Base-by-base conservation (phyloP, 2,888 invertebrate genomes). In the Apantesis nais region DNA sequence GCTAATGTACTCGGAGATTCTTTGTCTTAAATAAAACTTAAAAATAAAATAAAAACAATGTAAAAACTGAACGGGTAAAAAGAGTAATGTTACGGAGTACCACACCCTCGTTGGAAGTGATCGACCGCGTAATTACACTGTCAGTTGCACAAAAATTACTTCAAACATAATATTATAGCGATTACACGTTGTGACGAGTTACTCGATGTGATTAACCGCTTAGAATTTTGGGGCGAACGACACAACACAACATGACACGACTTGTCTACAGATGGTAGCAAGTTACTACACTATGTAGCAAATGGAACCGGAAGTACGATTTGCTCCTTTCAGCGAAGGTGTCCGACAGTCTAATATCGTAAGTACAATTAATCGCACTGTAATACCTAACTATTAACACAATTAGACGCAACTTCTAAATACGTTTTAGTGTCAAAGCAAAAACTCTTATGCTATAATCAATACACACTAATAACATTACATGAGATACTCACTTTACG, bases 31-130 rank as follows among this genome's bases (percentile, higher is more conserved):
- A 92, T 89, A 91, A 92, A 91, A 85, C 88, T n/a, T n/a, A 89
- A 92, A 92, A 93, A 91, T 89, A 90, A 90, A 92, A 90, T 91
- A 88, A 91, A 91, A 93, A 90, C 90, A 90, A 90, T 83, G 91
- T 89, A 91, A 93, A 92, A 94, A 93, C 89, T 90, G 90, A 90
- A 90, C 89, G 89, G 86, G 88, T 81, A 89, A 90, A 92, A 91
- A 90, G 88, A 90, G 87, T 87, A 91, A 92, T 93, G 94, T 91
- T 90, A 82, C 77, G 92, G 85, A 80, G 87, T 87, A 89, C 89
- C 92, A 90, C 93, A 89, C 93, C 91, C 91, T 88, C 88, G 78
- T 83, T 81, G 85, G 78, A 85, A 90, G 86, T 89, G 90, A 92
- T 90, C 89, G 89, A 86, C 88, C 87, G 86, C 84, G 85, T 92